phyloP scores from a whole-genome alignment of 1,140 invertebrate genomes.

The Solenopsis invicta region DNA sequence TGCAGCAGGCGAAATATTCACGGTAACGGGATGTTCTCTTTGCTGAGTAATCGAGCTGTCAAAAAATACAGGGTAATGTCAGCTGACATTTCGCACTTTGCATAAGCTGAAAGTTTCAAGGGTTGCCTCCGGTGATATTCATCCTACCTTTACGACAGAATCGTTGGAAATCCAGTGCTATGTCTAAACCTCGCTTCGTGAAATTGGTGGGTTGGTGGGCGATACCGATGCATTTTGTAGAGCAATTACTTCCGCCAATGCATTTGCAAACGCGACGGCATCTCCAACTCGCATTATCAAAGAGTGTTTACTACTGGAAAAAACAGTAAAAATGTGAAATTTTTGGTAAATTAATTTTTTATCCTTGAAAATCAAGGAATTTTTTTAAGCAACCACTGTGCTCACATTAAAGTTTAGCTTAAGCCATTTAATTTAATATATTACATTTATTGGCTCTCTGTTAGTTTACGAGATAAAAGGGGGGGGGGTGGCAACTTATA shows the following conservation, averaged over 20 bases:
- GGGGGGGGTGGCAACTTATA: too few relatives aligned
- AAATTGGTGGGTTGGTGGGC: background rate
- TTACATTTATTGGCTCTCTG: too few relatives aligned
- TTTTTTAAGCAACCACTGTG: too few relatives aligned
- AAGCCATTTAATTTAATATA: too few relatives aligned
- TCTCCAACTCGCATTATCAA: background rate
- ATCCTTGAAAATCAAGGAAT: too few relatives aligned
- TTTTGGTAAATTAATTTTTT: too few relatives aligned
- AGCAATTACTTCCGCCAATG: slow-evolving; percentile 49
- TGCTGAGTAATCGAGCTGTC: background rate
- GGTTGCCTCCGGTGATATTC: background rate
- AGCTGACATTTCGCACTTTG: slow-evolving; percentile 32
- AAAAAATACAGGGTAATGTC: slow-evolving; percentile 15
- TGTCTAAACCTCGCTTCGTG: background rate
- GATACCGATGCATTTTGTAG: slow-evolving; percentile 29
- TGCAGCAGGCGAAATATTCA: slow-evolving; percentile 9
- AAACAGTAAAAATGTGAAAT: too few relatives aligned
- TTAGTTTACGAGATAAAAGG: too few relatives aligned
- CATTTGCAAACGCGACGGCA: background rate
- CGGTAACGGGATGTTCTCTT: background rate
- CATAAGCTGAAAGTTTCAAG: slow-evolving; percentile 40
- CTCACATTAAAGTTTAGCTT: too few relatives aligned
- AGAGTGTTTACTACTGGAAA: too few relatives aligned
- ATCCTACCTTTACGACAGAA: slow-evolving; percentile 2
- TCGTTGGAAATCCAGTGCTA: background rate